A percentile compares a stretch with the other conserved stretches of the same genome.
These are phyloP conservation scores for Apis laboriosa DNA, from an alignment of 1,140 invertebrate genomes.

Conservation along the genomic window DNA sequence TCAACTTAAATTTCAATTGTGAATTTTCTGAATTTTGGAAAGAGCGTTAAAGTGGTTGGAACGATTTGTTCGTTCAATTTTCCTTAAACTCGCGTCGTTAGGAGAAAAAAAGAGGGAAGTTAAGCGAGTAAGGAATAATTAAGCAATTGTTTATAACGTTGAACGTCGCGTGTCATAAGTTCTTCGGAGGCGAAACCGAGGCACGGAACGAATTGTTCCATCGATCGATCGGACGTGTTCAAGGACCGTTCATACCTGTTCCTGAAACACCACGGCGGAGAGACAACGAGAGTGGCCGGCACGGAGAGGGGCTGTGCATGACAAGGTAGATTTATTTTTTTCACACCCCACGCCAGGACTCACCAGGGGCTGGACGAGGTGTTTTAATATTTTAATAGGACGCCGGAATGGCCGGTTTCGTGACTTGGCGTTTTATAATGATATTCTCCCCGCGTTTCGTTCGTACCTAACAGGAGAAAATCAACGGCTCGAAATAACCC, in stretches of 20 bases:
- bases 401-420: conserved; percentile 78
- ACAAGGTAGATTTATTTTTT: conserved; percentile 81
- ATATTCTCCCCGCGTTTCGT: conserved; percentile 80
- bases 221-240: conserved; percentile 61
- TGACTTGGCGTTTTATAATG: conserved; percentile 81
- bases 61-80: no score
- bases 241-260: conserved; percentile 66
- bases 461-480: conserved; percentile 74
- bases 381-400: conserved; percentile 82
- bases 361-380: conserved; percentile 75
- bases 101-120: no score
- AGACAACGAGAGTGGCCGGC: conserved; percentile 71
- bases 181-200: conserved; percentile 17
- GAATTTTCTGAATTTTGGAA: no score
- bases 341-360: conserved; percentile 76
- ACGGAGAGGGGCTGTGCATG: conserved; percentile 77
- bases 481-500: conserved; percentile 76
- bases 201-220: conserved; percentile 52
- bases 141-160: no score
- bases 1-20: no score
- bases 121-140: no score
- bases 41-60: no score
- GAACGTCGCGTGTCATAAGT: conserved; percentile 5
- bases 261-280: conserved; percentile 64
- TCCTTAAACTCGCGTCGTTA: no score